These are phyloP conservation scores for Idris sp. DNA, from an alignment of 1,140 invertebrate genomes.

Conservation along the genomic window DNA sequence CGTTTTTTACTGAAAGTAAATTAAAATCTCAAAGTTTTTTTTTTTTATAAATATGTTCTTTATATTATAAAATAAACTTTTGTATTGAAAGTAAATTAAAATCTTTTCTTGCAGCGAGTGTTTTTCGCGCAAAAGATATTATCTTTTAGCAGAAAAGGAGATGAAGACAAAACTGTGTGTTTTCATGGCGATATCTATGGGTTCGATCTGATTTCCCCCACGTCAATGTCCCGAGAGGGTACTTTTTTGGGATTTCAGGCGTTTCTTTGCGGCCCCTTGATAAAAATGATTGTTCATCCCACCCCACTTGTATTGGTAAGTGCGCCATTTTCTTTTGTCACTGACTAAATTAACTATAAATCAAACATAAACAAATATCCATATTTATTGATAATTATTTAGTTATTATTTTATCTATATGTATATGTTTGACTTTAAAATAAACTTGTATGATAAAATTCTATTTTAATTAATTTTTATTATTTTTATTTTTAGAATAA, in stretches of 20 bases:
- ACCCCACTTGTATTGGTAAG: slow-evolving; percentile 8
- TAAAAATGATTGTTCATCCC: slow-evolving; percentile 43
- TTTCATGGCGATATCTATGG: slow-evolving; percentile 48
- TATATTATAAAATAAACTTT: no score
- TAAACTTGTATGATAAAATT: no score
- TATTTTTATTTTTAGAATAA: no score
- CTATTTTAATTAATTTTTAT: no score
- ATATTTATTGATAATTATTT: no score
- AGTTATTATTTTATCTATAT: no score
- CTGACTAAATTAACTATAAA: no score
- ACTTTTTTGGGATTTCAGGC: slow-evolving; percentile 60
- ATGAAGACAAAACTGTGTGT: slow-evolving; percentile 45
- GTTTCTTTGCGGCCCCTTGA: slow-evolving; percentile 56
- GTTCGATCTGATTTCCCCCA: slow-evolving; percentile 53
- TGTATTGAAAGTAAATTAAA: slow-evolving; percentile 40
- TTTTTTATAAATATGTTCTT: no score
- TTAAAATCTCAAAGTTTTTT: no score
- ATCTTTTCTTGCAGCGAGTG: slow-evolving; percentile 3
- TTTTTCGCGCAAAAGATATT: slow-evolving; percentile 34
- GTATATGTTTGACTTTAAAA: no score
- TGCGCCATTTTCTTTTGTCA: slow-evolving; percentile 52
- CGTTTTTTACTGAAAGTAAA: no score
- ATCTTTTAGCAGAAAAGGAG: slow-evolving; percentile 22
- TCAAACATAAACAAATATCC: no score
- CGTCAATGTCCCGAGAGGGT: slow-evolving; percentile 48